phyloP scores from a whole-genome alignment of 2,113 vertebrate genomes.

The Salvator merianae region DNA sequence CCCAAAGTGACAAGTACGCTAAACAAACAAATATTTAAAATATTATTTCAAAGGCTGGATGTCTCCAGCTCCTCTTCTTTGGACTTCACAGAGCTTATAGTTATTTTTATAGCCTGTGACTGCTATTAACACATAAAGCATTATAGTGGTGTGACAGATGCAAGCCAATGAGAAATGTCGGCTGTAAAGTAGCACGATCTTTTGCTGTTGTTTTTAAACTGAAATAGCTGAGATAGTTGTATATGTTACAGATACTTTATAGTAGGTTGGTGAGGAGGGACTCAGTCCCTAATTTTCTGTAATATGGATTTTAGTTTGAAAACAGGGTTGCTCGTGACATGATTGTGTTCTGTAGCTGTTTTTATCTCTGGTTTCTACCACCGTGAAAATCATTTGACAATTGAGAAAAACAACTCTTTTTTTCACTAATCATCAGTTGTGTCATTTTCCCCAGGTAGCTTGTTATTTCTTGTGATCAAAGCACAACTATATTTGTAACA shows the following conservation, averaged over 20 bases:
- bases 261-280: neutral
- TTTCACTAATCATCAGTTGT: neutral
- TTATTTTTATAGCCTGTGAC: neutral
- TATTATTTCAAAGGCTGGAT: neutral
- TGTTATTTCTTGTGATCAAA: neutral
- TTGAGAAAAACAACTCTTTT: neutral
- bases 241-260: neutral
- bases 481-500: neutral
- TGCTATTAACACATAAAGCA: neutral
- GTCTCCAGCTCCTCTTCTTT: neutral
- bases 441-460: neutral
- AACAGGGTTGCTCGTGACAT: neutral
- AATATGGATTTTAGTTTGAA: neutral
- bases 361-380: neutral
- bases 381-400: neutral
- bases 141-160: neutral
- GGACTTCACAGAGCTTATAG: neutral
- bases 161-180: neutral
- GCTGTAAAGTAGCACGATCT: neutral
- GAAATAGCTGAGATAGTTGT: constrained; percentile 10
- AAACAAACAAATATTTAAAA: neutral
- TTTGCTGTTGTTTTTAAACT: neutral
- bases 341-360: constrained; percentile 4
- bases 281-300: neutral
- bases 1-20: neutral